These are phyloP conservation scores for Oscheius sp. DNA, from an alignment of 2,888 invertebrate genomes.

Conservation along the genomic window DNA sequence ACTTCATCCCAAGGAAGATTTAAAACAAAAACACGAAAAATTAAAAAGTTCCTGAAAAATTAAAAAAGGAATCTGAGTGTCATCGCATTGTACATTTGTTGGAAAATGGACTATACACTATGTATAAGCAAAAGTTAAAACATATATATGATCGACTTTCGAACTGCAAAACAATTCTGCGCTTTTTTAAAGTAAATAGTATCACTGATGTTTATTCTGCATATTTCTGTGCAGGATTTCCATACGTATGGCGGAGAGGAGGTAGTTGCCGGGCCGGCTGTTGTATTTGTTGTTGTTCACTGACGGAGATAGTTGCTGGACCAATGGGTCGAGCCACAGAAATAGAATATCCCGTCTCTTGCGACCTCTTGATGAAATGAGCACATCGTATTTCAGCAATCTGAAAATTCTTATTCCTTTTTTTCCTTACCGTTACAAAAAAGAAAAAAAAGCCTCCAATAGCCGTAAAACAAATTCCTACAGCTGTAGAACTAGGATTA, in stretches of 20 bases:
- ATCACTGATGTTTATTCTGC: not conserved
- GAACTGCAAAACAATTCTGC: too few species aligned
- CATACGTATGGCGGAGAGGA: slow-evolving; percentile 35
- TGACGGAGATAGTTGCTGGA: slow-evolving; percentile 57
- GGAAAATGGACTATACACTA: too few species aligned
- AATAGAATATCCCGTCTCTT: slow-evolving; percentile 66
- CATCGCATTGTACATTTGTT: too few species aligned
- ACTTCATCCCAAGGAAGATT: too few species aligned
- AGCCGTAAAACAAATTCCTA: slow-evolving; percentile 16
- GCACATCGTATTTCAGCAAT: slow-evolving; percentile 53
- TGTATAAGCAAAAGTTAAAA: too few species aligned
- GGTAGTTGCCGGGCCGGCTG: slow-evolving; percentile 25
- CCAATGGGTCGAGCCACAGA: slow-evolving; percentile 60
- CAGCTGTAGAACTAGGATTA: slow-evolving; percentile 2
- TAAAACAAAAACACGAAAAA: too few species aligned
- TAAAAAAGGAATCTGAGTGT: too few species aligned
- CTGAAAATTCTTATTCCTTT: slow-evolving; percentile 32
- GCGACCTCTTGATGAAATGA: slow-evolving; percentile 61
- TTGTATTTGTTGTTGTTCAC: slow-evolving; percentile 36
- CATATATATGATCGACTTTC: too few species aligned
- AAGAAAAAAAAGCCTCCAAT: slow-evolving; percentile 15
- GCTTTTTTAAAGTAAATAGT: not conserved
- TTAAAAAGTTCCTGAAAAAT: too few species aligned
- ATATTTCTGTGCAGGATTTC: slow-evolving; percentile 23
- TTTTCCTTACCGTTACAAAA: not conserved